Conservation (phyloP, 2,113 vertebrate genomes). For the Podarcis muralis region DNA sequence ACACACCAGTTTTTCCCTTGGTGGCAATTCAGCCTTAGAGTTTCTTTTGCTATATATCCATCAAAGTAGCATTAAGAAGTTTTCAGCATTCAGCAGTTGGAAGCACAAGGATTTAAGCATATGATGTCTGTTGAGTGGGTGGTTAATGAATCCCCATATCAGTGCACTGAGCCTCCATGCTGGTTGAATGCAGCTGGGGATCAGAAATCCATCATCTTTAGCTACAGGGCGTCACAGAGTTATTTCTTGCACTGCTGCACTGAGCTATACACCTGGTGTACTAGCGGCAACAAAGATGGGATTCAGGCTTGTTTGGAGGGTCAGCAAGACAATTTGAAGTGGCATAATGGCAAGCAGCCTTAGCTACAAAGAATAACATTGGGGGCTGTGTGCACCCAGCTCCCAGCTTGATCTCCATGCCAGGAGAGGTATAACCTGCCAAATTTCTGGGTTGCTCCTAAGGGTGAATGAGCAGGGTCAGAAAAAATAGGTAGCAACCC, state of each 20-base stretch:
- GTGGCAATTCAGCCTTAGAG: constrained; percentile 37
- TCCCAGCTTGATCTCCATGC: neutral
- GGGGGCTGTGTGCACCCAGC: neutral
- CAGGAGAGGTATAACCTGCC: constrained; percentile 8
- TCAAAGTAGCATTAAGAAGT: constrained; percentile 51
- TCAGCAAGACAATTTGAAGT: constrained; percentile 34
- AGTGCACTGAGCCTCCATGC: constrained; percentile 32
- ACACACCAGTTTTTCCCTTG: constrained; percentile 35
- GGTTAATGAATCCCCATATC: constrained; percentile 65
- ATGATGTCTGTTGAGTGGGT: constrained; percentile 27
- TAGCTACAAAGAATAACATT: neutral
- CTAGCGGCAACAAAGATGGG: constrained; percentile 14
- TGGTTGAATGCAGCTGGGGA: constrained; percentile 43
- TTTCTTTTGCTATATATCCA: constrained; percentile 37
- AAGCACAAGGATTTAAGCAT: constrained; percentile 31
- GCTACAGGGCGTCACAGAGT: constrained; percentile 52
- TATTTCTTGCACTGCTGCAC: constrained; percentile 58
- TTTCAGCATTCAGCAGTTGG: constrained; percentile 41
- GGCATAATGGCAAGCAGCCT: neutral
- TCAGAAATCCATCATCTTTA: constrained; percentile 69
- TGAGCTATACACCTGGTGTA: constrained; percentile 49
- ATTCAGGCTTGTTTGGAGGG: neutral
- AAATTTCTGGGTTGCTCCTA: neutral
- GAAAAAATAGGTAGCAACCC: neutral
- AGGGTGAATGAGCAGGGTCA: neutral